Percentiles rank a stretch among this genome's conserved stretches.
Evolutionary conservation across 2,888 invertebrate species (phyloP).

Genomic region (Leptinotarsa juncta): DNA sequence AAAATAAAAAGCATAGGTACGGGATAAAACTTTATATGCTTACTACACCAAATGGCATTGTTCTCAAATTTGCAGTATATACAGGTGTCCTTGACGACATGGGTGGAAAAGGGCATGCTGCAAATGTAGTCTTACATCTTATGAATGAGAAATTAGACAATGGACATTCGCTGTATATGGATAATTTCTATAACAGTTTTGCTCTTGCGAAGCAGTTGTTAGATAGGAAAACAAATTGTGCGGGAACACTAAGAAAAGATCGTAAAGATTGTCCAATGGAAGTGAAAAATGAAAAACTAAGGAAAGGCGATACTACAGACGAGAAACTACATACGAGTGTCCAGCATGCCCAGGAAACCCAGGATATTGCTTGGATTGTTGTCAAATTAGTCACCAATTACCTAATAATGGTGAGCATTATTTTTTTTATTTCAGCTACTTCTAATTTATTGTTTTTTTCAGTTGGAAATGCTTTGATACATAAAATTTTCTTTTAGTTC

Average conservation of each 20-base stretch:
- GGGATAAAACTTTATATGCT: slow-evolving; percentile 22
- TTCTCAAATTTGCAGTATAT: slow-evolving; percentile 22
- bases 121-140: slow-evolving; percentile 17
- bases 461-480: too few relatives aligned
- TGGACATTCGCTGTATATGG: slow-evolving; percentile 40
- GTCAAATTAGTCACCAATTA: too few relatives aligned
- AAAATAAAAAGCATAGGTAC: slow-evolving; percentile 17
- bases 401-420: too few relatives aligned
- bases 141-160: slow-evolving; percentile 28
- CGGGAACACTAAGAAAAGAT: slow-evolving; percentile 21
- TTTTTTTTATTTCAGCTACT: too few relatives aligned
- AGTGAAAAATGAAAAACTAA: not conserved
- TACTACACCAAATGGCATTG: slow-evolving; percentile 5
- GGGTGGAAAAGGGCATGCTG: slow-evolving; percentile 17
- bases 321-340: not conserved
- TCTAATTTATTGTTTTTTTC: too few relatives aligned
- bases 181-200: slow-evolving; percentile 40
- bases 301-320: slow-evolving; percentile 3
- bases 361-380: too few relatives aligned
- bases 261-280: slow-evolving; percentile 9
- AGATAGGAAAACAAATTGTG: slow-evolving; percentile 18
- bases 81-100: slow-evolving; percentile 18
- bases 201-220: slow-evolving; percentile 14
- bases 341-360: too few relatives aligned
- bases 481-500: too few relatives aligned